Evolutionary conservation across 1,140 invertebrate genomes (phyloP), one percentile per base, ranked within the genome.

Genomic region (Drosophila sechellia): DNA sequence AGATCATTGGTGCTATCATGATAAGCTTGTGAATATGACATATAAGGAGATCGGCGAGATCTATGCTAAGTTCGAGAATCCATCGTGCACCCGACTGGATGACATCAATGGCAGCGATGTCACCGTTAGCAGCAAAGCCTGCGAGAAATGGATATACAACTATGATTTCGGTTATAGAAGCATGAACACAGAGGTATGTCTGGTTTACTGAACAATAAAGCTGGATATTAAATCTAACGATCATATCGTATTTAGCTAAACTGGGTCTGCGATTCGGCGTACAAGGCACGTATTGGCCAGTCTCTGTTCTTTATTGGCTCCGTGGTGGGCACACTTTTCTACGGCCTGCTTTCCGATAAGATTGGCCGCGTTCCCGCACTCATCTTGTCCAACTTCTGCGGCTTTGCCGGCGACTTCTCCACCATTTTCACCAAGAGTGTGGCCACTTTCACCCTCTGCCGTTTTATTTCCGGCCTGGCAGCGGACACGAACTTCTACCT

Each of bases 401-500:
- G 93, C 11, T 93, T 94, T 53, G 64, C 93, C 10, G 94, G 94
- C 1, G 94, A 95, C 59, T 90, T 94, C 56, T 85, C 92, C 12
- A 94, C 94, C 11, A 91, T 94, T n/a, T 93, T 94, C 34, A 92
- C 94, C 2, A 92, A 77, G 31, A 93, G 92, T 37, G 91, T 93
- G 22, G 86, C 84, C 8, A 86, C 92, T 13, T 95, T 94, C 84
- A 92, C 93, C 0, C 77, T 94, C 0, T 94, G 93, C 55, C 90
- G 94, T 63, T 94, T 95, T 72, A 79, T 95, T 25, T 94, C 94
- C 3, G 94, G 94, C n/a, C 79, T 94, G 52, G 94, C 94, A 2
- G 94, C 94, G 48, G 94, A 95, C 83, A 93, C 93, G 13, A 94
- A 94, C 79, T 95, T 95, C 74, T 93, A 94, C 54, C 94, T 95